phyloP scores from a whole-genome alignment of 2,113 vertebrate genomes.

The Nothobranchius furzeri region DNA sequence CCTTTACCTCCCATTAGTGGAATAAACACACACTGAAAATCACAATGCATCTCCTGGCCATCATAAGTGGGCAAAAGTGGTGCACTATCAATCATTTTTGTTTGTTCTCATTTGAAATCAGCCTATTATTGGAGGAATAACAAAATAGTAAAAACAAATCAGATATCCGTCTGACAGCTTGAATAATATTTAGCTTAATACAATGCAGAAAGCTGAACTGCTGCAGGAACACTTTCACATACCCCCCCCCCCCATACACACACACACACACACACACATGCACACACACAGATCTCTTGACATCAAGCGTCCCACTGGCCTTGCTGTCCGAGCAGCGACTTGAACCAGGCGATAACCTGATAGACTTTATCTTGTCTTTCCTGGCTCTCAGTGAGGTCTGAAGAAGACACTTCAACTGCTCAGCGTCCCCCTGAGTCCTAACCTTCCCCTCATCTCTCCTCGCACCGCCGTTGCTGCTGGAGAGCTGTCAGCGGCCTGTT shows the following conservation, averaged over 20 bases:
- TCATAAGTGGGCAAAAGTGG: constrained; percentile 36
- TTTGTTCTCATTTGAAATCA: not conserved
- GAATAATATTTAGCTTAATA: constrained; percentile 5
- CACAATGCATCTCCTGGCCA: constrained; percentile 35
- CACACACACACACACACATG: constrained; percentile 21
- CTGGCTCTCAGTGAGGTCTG: constrained; percentile 88
- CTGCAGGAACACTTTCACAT: constrained; percentile 28
- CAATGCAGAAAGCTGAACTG: constrained; percentile 2
- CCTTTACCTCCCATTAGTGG: constrained; percentile 81
- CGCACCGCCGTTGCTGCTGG: constrained; percentile 85
- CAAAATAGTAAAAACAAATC: constrained; percentile 10
- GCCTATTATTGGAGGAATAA: not conserved
- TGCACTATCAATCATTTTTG: constrained; percentile 18
- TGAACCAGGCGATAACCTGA: constrained; percentile 95
- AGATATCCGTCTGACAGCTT: constrained; percentile 22
- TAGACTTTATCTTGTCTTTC: constrained; percentile 98
- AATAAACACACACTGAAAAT: constrained; percentile 68
- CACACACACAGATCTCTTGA: constrained; percentile 62
- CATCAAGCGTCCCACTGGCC: constrained; percentile 80
- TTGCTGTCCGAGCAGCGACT: constrained; percentile 85
- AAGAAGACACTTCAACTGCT: constrained; percentile 92
- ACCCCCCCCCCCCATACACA: not conserved
- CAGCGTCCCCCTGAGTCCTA: constrained; percentile 93
- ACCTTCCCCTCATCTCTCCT: constrained; percentile 91
- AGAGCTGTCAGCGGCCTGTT: constrained; percentile 98